Conservation (phyloP, 2,888 invertebrate genomes). For the Lysandra bellargus region DNA sequence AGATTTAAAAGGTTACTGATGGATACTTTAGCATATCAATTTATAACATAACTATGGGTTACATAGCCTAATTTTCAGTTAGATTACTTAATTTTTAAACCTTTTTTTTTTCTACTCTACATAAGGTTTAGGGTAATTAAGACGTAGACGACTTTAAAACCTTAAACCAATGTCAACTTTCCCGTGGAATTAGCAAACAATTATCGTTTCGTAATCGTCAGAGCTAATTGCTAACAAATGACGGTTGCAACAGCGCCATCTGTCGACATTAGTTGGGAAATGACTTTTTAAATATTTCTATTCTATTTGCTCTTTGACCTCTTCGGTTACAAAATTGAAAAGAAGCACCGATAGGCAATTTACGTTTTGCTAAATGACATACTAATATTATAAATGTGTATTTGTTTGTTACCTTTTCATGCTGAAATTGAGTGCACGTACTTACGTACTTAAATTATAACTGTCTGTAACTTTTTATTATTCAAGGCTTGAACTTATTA, state of each 20-base stretch:
- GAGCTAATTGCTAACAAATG: slow-evolving; percentile 50
- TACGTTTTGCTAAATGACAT: not conserved
- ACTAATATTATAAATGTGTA: not conserved
- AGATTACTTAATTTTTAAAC: no score
- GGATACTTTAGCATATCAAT: no score
- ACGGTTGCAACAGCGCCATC: slow-evolving; percentile 11
- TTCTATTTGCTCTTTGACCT: slow-evolving; percentile 14
- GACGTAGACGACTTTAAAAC: slow-evolving; percentile 1
- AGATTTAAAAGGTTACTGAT: no score
- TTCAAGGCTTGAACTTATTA: no score
- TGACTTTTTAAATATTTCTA: slow-evolving; percentile 12
- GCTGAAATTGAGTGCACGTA: not conserved
- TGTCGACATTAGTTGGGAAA: slow-evolving; percentile 18
- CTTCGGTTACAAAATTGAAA: slow-evolving; percentile 2
- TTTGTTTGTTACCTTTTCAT: not conserved
- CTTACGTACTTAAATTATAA: not conserved
- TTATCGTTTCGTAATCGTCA: slow-evolving; percentile 49
- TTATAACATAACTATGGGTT: no score
- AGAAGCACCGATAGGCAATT: not conserved
- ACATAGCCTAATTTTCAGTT: not conserved
- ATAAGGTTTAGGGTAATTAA: not conserved
- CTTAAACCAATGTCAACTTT: slow-evolving; percentile 32
- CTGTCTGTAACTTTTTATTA: no score
- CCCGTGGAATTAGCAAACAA: slow-evolving; percentile 43
- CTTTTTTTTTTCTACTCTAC: not conserved